Conservation (phyloP, 2,113 vertebrate genomes). For the Baryphthengus martii region DNA sequence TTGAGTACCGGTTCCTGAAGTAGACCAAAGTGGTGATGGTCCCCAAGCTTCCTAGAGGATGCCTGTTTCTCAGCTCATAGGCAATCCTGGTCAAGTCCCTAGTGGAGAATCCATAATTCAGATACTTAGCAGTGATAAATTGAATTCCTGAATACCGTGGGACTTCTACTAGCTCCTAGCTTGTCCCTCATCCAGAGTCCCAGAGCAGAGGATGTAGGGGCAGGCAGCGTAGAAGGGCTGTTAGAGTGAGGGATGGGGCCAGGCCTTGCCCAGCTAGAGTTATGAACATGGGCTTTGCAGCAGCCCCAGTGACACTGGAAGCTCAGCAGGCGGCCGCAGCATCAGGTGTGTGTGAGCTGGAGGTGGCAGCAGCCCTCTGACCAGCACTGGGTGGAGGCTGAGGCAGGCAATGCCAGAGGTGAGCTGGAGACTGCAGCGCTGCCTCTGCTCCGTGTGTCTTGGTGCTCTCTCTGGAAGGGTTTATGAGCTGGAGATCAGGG, state of each 20-base stretch:
- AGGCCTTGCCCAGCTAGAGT: not conserved
- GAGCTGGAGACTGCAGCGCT: not conserved
- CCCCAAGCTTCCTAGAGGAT: not conserved
- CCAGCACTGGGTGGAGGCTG: not conserved
- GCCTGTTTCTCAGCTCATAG: not conserved
- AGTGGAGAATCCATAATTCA: not conserved
- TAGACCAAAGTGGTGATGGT: not conserved
- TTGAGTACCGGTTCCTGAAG: not conserved
- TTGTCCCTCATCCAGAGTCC: not conserved
- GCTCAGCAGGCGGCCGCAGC: rapidly evolving
- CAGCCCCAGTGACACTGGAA: not conserved
- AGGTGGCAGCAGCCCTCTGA: not conserved
- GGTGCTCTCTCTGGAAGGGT: not conserved
- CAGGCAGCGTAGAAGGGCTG: not conserved
- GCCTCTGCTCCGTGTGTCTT: not conserved
- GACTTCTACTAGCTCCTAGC: not conserved
- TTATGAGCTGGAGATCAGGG: not conserved
- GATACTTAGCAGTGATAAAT: not conserved
- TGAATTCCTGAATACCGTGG: not conserved
- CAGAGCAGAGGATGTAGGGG: not conserved
- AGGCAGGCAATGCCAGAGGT: not conserved
- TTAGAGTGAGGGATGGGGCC: not conserved
- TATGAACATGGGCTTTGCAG: not conserved
- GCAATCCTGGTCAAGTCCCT: not conserved
- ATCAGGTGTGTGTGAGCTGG: rapidly evolving